A percentile compares a stretch with the other conserved stretches of the same genome.
Conservation (phyloP, 2,113 vertebrate genomes). For the Sander lucioperca region DNA sequence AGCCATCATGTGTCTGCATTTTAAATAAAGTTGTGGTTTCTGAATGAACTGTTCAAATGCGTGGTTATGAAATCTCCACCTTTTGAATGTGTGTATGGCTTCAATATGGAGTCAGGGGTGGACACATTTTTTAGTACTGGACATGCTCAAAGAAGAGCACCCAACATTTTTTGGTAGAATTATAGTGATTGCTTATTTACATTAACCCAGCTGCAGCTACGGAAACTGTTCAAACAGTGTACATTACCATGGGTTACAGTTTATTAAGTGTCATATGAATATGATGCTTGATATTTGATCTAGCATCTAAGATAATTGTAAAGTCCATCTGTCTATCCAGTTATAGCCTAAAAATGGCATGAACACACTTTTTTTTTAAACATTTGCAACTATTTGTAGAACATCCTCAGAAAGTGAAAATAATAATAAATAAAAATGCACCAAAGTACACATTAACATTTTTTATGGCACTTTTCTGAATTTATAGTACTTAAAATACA, state of each 20-base stretch:
- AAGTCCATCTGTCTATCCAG: neutral
- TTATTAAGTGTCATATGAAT: too few species aligned
- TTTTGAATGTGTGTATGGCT: neutral
- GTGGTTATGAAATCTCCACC: conserved; percentile 3
- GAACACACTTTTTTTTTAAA: neutral
- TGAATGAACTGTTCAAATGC: conserved; percentile 18
- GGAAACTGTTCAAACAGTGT: neutral
- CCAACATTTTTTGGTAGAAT: neutral
- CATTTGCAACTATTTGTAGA: too few species aligned
- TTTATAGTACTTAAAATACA: too few species aligned
- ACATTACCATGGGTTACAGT: neutral
- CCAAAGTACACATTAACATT: neutral
- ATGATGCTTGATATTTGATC: neutral
- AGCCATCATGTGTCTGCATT: conserved; percentile 20
- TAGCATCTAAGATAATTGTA: neutral
- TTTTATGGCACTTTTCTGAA: neutral
- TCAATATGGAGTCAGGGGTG: neutral
- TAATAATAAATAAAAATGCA: neutral
- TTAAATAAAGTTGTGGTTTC: conserved; percentile 30
- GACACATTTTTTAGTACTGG: neutral
- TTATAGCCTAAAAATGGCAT: neutral
- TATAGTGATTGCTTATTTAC: neutral
- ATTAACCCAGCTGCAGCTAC: too few species aligned
- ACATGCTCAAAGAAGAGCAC: neutral
- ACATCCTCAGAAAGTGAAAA: too few species aligned